phyloP scores from a whole-genome alignment of 2,888 invertebrate genomes.

The Cenopis cana region DNA sequence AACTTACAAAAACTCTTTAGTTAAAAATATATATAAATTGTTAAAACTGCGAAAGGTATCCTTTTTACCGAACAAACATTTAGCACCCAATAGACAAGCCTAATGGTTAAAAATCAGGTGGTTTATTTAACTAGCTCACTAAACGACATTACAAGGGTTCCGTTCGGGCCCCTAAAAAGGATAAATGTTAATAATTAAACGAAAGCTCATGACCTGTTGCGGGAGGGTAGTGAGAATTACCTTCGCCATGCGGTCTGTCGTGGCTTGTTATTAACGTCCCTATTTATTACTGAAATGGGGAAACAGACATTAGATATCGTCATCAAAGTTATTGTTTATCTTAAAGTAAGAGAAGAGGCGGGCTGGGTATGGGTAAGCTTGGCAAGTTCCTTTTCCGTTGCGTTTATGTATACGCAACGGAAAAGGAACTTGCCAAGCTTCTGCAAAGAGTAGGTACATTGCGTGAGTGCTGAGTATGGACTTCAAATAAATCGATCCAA shows the following conservation, averaged over 20 bases:
- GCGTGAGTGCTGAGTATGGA: no score
- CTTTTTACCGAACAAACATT: neutral
- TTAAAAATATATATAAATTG: neutral
- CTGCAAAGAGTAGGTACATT: no score
- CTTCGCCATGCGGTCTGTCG: constrained; percentile 18
- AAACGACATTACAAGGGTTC: constrained; percentile 39
- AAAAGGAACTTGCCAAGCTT: no score
- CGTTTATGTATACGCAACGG: no score
- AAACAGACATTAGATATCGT: neutral
- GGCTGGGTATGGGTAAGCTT: no score
- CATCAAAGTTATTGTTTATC: neutral
- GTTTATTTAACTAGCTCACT: constrained; percentile 31
- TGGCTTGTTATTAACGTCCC: constrained; percentile 30
- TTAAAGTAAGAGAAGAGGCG: no score
- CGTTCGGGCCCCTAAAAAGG: constrained; percentile 29
- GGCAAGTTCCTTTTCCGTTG: no score
- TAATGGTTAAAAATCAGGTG: constrained; percentile 23
- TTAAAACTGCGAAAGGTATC: neutral
- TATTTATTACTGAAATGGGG: constrained; percentile 27
- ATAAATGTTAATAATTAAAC: constrained; percentile 41
- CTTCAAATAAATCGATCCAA: no score
- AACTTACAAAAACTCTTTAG: no score
- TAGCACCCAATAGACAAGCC: no score
- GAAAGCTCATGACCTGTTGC: constrained; percentile 34
- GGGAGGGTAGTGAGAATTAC: constrained; percentile 33